Conservation (phyloP, 2,888 invertebrate species). For the Syrista parreyssii region DNA sequence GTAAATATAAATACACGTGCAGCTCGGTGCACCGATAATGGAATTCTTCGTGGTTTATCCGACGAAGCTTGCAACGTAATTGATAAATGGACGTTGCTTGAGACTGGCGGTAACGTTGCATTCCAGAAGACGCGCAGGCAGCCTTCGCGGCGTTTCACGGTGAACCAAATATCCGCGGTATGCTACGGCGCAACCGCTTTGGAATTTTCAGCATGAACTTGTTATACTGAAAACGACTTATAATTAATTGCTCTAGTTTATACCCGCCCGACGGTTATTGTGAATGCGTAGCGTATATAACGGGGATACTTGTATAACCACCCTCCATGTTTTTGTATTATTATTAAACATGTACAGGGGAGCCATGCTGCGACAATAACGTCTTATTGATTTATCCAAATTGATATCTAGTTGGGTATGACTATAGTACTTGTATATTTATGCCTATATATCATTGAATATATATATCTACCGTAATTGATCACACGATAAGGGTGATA, state of each 20-base stretch:
- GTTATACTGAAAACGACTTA: slow-evolving; percentile 47
- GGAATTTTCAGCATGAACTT: slow-evolving; percentile 51
- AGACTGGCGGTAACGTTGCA: slow-evolving; percentile 33
- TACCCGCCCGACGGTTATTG: slow-evolving; percentile 47
- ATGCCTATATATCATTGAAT: background rate
- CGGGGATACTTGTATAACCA: slow-evolving; percentile 31
- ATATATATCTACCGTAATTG: background rate
- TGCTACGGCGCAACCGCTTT: slow-evolving; percentile 30
- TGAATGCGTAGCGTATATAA: slow-evolving; percentile 22
- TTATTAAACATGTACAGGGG: background rate
- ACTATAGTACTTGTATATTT: background rate
- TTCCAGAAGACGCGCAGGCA: slow-evolving; percentile 49
- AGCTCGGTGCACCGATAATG: background rate
- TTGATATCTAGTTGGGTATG: background rate
- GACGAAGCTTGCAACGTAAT: slow-evolving; percentile 2
- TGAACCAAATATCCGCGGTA: slow-evolving; percentile 53
- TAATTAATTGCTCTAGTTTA: slow-evolving; percentile 59
- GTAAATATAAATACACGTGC: background rate
- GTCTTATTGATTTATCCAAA: background rate
- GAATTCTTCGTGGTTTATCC: slow-evolving; percentile 3
- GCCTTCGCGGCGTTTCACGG: slow-evolving; percentile 48
- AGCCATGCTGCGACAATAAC: background rate
- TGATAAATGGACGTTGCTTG: slow-evolving; percentile 8
- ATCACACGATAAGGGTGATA: background rate
- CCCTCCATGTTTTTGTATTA: background rate